A percentile compares a stretch with the other conserved stretches of the same genome.
Conservation (phyloP, 2,113 vertebrate genomes). For the Macrotus californicus region DNA sequence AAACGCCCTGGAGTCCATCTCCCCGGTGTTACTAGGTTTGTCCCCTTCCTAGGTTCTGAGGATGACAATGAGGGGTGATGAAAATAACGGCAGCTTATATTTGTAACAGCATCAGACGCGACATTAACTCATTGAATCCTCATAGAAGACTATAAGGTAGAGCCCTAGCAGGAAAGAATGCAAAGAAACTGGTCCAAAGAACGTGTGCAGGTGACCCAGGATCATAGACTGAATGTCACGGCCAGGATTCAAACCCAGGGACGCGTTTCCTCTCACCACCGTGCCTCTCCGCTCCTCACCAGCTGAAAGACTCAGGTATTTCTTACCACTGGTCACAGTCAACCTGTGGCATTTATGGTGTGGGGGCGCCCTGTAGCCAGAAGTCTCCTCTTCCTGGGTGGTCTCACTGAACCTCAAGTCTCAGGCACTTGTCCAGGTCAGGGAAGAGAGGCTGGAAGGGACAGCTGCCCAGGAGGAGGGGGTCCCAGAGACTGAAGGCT, state of each 20-base stretch:
- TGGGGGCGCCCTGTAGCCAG: accelerated
- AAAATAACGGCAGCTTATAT: background rate
- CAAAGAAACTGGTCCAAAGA: background rate
- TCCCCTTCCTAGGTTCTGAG: background rate
- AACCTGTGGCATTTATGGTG: background rate
- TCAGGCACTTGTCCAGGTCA: background rate
- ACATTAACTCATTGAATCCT: background rate
- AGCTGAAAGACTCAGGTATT: background rate
- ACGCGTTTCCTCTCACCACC: background rate
- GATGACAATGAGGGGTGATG: background rate
- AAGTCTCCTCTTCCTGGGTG: background rate
- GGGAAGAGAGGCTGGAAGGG: background rate
- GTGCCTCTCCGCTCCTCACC: background rate
- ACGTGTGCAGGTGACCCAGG: accelerated
- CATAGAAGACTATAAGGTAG: background rate
- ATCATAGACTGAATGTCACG: background rate
- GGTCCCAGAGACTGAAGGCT: background rate
- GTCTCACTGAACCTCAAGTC: background rate
- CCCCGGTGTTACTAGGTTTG: background rate
- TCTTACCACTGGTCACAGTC: background rate
- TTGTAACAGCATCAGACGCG: background rate
- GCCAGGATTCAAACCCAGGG: background rate
- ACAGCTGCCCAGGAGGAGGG: background rate
- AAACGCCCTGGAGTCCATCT: background rate
- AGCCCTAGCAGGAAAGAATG: background rate